These are phyloP conservation scores for Drymodes brunneopygia DNA, from an alignment of 2,113 vertebrate genomes.

Conservation along the genomic window DNA sequence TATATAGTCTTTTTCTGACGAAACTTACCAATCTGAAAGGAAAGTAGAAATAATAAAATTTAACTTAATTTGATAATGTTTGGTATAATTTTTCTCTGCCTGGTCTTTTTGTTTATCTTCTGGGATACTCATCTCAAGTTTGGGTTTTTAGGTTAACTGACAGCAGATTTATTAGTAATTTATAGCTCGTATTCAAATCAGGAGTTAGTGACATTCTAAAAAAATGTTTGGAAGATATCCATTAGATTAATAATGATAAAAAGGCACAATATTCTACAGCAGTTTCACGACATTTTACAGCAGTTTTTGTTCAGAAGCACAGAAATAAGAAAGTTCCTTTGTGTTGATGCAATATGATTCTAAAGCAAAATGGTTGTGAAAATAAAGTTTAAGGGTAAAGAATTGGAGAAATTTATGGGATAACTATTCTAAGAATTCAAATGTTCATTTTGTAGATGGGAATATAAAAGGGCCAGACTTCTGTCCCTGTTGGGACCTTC, in stretches of 20 bases:
- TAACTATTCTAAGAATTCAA: background rate
- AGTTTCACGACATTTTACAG: background rate
- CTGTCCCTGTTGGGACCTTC: background rate
- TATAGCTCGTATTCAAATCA: background rate
- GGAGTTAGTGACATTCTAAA: background rate
- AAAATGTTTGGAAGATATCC: background rate
- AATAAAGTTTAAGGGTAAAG: background rate
- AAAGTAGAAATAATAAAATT: background rate
- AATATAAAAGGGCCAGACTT: background rate
- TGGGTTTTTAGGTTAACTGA: background rate
- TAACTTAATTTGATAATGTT: background rate
- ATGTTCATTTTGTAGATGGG: background rate
- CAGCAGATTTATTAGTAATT: background rate
- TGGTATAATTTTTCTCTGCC: background rate
- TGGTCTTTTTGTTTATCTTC: background rate
- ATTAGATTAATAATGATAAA: background rate
- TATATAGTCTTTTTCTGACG: background rate
- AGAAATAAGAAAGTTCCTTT: background rate
- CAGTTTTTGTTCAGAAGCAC: background rate
- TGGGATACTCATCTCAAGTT: background rate
- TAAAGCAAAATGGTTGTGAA: background rate
- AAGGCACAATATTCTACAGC: background rate
- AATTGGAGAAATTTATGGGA: background rate
- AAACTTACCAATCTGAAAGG: background rate
- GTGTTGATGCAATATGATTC: background rate